Base-by-base conservation (phyloP, 2,888 invertebrate genomes). In the Campaea margaritaria region DNA sequence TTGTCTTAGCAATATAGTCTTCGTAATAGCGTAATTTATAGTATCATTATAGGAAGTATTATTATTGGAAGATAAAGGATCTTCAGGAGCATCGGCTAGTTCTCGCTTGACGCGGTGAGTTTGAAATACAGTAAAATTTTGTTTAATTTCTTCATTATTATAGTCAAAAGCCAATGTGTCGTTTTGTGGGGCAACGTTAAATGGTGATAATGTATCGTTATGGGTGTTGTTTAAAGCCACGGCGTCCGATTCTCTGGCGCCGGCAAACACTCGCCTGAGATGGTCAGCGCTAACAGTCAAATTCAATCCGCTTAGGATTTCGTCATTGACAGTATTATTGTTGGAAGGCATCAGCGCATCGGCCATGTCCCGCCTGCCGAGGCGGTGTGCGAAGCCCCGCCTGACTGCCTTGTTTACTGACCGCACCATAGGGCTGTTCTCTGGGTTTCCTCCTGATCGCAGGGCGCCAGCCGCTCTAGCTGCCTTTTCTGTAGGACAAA, bases 331-430 rank as follows among this genome's bases (percentile, higher is more conserved):
- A n/a, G 65, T 68, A 36, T 73, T 73, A 49, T 75, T 74, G 50
- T 77, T 79, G 8, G 65, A 61, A 2, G 66, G 58, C 21, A 68
- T 68, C 0, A 69, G 70, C 0, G 34, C 56, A 21, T 78, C 77
- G 2, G 73, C 73, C 8, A 21, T 36, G 31, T 84, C 81, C 1
- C 87, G 77, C 2, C 83, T 76, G 3, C 78, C 58, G 15, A 84
- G 31, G 0, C 82, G 73, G 38, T 83, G 85, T 0, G 81, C 78
- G 41, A 86, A 80, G 1, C 84, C 82, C 5, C 83, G 74, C 36
- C 75, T 70, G 31, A 83, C 67, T 0, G 79, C 83, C 55, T 74
- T 79, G 60, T 83, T 81, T 0, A 86, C 58, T 1, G 87, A 83
- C 0, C 83, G 75, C 81, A 88, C 69, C 34, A 81, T 76, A 39